These are phyloP conservation scores for Charanyca ferruginea DNA, from an alignment of 2,888 invertebrate species.

Conservation along the genomic window DNA sequence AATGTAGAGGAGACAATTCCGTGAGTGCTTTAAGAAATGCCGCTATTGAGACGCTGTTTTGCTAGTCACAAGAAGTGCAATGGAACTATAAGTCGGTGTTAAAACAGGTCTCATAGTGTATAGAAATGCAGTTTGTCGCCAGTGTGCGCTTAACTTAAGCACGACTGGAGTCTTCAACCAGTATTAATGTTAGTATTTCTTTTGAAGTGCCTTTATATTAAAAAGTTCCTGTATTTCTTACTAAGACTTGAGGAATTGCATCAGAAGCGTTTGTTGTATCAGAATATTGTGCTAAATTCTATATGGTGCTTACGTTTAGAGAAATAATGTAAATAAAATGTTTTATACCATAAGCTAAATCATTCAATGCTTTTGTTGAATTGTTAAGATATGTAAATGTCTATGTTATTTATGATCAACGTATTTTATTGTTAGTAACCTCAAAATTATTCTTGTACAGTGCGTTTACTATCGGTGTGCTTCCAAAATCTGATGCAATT, in stretches of 20 bases:
- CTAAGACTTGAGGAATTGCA: slow-evolving; percentile 63
- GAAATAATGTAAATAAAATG: slow-evolving; percentile 34
- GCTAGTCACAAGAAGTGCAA: slow-evolving; percentile 62
- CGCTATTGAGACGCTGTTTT: slow-evolving; percentile 45
- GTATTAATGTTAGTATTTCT: slow-evolving; percentile 69
- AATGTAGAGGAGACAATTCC: slow-evolving; percentile 25
- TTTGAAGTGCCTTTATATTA: slow-evolving; percentile 64
- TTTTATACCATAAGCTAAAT: slow-evolving; percentile 11
- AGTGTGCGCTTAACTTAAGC: slow-evolving; percentile 49
- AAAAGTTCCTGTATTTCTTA: slow-evolving; percentile 72
- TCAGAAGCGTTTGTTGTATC: slow-evolving; percentile 21
- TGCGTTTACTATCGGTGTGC: slow-evolving; percentile 19
- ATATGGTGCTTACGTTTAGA: slow-evolving; percentile 52
- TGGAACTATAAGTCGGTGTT: slow-evolving; percentile 49
- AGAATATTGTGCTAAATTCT: slow-evolving; percentile 27
- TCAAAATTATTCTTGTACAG: slow-evolving; percentile 31
- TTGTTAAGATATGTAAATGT: slow-evolving; percentile 37
- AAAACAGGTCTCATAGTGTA: slow-evolving; percentile 41
- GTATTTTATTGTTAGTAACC: slow-evolving; percentile 5
- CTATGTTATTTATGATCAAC: slow-evolving; percentile 29
- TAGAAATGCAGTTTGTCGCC: slow-evolving; percentile 20
- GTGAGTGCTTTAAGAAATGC: slow-evolving; percentile 14
- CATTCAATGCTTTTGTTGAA: slow-evolving; percentile 48
- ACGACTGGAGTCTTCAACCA: slow-evolving; percentile 57
- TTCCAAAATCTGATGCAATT: slow-evolving; percentile 56